A percentile compares a stretch with the other conserved stretches of the same genome.
These are phyloP conservation scores for Protodeltote pygarga DNA, from an alignment of 2,888 invertebrate species.

Conservation along the genomic window DNA sequence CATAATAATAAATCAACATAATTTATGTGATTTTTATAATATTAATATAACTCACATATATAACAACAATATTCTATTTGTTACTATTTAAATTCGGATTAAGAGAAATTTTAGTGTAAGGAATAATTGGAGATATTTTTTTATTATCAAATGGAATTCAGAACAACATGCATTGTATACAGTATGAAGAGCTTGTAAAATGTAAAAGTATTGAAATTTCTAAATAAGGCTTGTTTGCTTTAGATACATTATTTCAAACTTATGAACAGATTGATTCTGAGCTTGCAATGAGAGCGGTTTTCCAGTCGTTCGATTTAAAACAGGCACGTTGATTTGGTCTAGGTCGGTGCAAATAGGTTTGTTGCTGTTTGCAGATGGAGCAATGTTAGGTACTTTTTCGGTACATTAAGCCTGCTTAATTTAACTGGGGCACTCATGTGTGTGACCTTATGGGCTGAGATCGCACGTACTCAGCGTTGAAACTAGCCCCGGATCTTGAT, in stretches of 20 bases:
- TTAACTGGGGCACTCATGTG: too few relatives aligned
- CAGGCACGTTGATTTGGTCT: too few relatives aligned
- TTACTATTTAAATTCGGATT: slow-evolving; percentile 47
- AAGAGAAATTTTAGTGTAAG: slow-evolving; percentile 52
- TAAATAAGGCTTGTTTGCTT: slow-evolving; percentile 22
- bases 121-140: slow-evolving; percentile 53
- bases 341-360: too few relatives aligned
- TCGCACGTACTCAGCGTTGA: too few relatives aligned
- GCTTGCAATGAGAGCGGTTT: background rate
- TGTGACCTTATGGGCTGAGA: too few relatives aligned
- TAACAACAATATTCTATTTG: slow-evolving; percentile 44
- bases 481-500: too few relatives aligned
- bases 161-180: slow-evolving; percentile 24
- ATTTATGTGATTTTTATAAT: slow-evolving; percentile 36
- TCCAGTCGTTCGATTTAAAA: too few relatives aligned
- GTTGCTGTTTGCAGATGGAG: too few relatives aligned
- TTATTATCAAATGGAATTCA: slow-evolving; percentile 45
- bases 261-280: slow-evolving; percentile 3
- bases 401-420: too few relatives aligned
- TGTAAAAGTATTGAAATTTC: slow-evolving; percentile 19
- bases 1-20: slow-evolving; percentile 24
- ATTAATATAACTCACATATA: slow-evolving; percentile 42
- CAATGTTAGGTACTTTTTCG: slow-evolving; percentile 4
- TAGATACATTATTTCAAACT: slow-evolving; percentile 13
- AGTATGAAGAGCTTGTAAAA: slow-evolving; percentile 28